phyloP scores from a whole-genome alignment of 2,113 vertebrate genomes.

The Neotoma lepida region DNA sequence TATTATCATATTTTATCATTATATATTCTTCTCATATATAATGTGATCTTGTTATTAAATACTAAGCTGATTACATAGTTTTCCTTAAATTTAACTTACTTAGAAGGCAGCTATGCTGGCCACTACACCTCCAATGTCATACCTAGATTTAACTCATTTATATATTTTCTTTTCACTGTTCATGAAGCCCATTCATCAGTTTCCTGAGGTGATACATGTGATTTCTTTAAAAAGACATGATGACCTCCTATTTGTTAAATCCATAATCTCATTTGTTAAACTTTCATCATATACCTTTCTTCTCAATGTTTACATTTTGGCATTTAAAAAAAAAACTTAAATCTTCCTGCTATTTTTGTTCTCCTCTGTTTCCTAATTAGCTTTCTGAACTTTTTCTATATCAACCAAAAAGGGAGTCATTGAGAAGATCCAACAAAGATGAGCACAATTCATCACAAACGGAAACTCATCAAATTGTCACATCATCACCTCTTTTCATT shows the following conservation, averaged over 20 bases:
- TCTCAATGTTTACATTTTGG: conserved; percentile 24
- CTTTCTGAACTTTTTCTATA: conserved; percentile 20
- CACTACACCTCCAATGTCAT: neutral
- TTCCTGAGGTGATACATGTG: neutral
- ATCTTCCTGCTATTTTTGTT: neutral
- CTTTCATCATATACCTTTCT: neutral
- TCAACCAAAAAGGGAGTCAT: neutral
- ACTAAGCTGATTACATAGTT: neutral
- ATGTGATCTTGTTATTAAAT: conserved; percentile 38
- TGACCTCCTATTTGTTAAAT: conserved; percentile 4
- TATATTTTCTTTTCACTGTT: conserved; percentile 15
- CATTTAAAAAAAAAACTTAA: neutral
- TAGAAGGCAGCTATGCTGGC: neutral
- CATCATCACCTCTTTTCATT: neutral
- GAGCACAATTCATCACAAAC: neutral
- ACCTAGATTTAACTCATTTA: neutral
- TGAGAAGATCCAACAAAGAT: neutral
- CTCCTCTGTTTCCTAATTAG: neutral
- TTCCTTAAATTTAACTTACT: neutral
- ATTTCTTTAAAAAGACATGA: neutral
- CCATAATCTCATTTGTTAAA: conserved; percentile 9
- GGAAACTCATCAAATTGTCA: conserved; percentile 35
- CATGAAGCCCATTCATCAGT: conserved; percentile 21
- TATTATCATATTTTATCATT: conserved; percentile 36
- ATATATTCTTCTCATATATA: conserved; percentile 16